Conservation (phyloP, 2,888 invertebrate genomes). For the Theretra japonica region DNA sequence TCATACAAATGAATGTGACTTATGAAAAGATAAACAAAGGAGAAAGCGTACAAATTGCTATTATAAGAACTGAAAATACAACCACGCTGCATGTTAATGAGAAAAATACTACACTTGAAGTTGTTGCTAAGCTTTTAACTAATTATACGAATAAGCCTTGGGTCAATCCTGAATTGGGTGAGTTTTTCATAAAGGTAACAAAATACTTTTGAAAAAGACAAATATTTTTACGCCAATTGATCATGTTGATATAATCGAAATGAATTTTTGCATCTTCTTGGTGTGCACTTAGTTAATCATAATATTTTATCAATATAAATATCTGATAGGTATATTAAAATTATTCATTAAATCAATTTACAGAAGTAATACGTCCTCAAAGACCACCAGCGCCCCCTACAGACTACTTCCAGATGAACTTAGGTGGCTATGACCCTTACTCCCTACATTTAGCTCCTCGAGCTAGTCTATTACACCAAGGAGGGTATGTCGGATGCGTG, state of each 20-base stretch:
- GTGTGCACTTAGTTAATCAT: too few species aligned
- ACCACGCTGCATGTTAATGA: constrained; percentile 94
- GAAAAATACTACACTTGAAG: constrained; percentile 88
- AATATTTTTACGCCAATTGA: too few species aligned
- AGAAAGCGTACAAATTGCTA: constrained; percentile 94
- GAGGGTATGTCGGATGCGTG: constrained; percentile 94
- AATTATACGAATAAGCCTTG: constrained; percentile 94
- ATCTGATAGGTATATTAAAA: too few species aligned
- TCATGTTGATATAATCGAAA: too few species aligned
- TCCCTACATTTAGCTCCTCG: constrained; percentile 84
- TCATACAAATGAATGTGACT: constrained; percentile 90
- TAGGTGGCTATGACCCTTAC: constrained; percentile 93
- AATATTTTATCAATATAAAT: too few species aligned
- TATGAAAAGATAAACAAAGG: constrained; percentile 91
- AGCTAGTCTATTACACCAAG: constrained; percentile 75
- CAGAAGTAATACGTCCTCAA: constrained; percentile 94
- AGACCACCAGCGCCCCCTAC: constrained; percentile 95
- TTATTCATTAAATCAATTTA: constrained; percentile 42
- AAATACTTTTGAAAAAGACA: too few species aligned
- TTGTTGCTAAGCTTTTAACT: constrained; percentile 88
- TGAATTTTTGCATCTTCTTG: too few species aligned
- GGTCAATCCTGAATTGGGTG: constrained; percentile 92
- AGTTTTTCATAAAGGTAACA: too few species aligned
- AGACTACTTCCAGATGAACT: constrained; percentile 94
- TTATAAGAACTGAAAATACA: constrained; percentile 88